Evolutionary conservation across 2,888 invertebrate genomes (phyloP).

Genomic region (Drosophila hamatofila): DNA sequence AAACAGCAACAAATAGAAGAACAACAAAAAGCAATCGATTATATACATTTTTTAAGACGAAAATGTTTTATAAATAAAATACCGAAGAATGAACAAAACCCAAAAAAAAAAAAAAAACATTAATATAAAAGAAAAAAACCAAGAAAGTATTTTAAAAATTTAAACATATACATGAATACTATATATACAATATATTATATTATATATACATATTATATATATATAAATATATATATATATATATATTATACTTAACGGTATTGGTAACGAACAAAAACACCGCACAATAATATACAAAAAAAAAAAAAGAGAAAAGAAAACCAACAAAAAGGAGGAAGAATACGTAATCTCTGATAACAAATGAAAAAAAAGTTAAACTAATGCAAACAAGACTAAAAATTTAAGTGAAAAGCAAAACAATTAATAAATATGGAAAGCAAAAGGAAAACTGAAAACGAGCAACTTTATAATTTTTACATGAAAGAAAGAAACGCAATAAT

Average conservation of each 20-base stretch:
- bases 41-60: slow-evolving; percentile 70
- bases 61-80: slow-evolving; percentile 70
- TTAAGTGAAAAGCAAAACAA: neutral
- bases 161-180: slow-evolving; percentile 78
- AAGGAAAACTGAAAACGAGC: slow-evolving; percentile 40
- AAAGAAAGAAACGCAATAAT: slow-evolving; percentile 65
- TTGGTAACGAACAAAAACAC: slow-evolving; percentile 81
- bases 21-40: slow-evolving; percentile 79
- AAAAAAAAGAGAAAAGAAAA: slow-evolving; percentile 23
- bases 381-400: slow-evolving; percentile 67
- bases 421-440: slow-evolving; percentile 21
- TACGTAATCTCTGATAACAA: slow-evolving; percentile 61
- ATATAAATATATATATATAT: slow-evolving; percentile 60
- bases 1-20: slow-evolving; percentile 50
- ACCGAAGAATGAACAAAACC: slow-evolving; percentile 35
- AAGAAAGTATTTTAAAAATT: slow-evolving; percentile 78
- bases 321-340: slow-evolving; percentile 31
- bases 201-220: slow-evolving; percentile 66
- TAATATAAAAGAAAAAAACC: slow-evolving; percentile 48
- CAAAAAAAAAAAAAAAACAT: slow-evolving; percentile 42
- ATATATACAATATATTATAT: slow-evolving; percentile 71
- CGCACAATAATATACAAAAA: slow-evolving; percentile 83
- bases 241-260: slow-evolving; percentile 67
- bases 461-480: slow-evolving; percentile 76
- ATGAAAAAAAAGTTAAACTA: slow-evolving; percentile 53